These are phyloP conservation scores for Bombus huntii DNA, from an alignment of 1,140 invertebrate species.

Conservation along the genomic window DNA sequence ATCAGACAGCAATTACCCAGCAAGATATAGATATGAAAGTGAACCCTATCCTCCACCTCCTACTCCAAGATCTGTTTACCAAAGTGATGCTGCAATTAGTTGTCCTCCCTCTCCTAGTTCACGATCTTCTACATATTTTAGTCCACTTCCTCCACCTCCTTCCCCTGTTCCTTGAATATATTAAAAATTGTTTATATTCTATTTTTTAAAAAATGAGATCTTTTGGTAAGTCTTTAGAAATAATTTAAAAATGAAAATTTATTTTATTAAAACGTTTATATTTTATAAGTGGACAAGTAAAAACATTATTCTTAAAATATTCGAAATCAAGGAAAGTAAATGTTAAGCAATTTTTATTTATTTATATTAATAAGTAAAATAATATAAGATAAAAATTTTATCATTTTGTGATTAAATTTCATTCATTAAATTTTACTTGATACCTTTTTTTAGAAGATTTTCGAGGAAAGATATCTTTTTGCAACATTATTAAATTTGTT, in stretches of 20 bases:
- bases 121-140: conserved; percentile 89
- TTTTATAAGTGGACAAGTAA: conserved; percentile 9
- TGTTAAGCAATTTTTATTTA: conserved; percentile 19
- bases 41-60: conserved; percentile 92
- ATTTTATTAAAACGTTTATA: conserved; percentile 32
- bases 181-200: conserved; percentile 14
- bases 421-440: background rate
- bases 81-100: conserved; percentile 85
- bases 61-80: conserved; percentile 90
- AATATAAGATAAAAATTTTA: background rate
- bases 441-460: background rate
- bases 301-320: conserved; percentile 7
- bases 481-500: conserved; percentile 19
- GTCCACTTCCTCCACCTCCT: conserved; percentile 87
- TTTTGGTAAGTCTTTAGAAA: conserved; percentile 12
- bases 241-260: background rate
- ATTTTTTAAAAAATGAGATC: conserved; percentile 1
- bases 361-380: background rate
- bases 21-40: conserved; percentile 85
- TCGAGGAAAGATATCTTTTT: background rate
- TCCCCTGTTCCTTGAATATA: conserved; percentile 85
- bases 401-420: background rate
- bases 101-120: conserved; percentile 92
- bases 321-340: background rate
- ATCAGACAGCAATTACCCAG: conserved; percentile 88